A percentile compares a stretch with the other conserved stretches of the same genome.
Evolutionary conservation across 2,113 vertebrate genomes (phyloP).

Genomic region (Protomyctophum bolini): DNA sequence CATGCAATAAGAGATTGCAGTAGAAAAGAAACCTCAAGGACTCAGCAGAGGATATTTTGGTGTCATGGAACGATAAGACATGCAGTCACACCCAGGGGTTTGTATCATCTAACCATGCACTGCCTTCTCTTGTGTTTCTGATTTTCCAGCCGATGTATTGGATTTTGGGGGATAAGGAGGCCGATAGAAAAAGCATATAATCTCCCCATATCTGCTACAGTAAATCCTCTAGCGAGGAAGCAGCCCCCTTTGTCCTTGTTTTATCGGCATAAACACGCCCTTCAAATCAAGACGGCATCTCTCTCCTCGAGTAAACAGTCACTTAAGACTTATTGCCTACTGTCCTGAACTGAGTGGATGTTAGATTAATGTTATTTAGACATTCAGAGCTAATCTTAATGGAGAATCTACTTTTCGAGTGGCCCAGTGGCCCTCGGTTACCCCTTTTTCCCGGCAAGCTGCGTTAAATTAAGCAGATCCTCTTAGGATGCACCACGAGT

Average conservation of each 20-base stretch:
- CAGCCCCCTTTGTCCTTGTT: slow-evolving; percentile 24
- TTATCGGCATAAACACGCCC: slow-evolving; percentile 41
- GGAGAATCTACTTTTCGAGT: not conserved
- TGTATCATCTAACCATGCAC: slow-evolving; percentile 37
- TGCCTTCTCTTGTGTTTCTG: slow-evolving; percentile 30
- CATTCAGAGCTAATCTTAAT: slow-evolving; percentile 1
- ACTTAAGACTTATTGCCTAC: slow-evolving; percentile 48
- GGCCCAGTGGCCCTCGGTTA: no score
- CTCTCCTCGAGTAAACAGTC: slow-evolving; percentile 51
- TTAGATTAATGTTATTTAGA: not conserved
- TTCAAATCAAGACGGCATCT: slow-evolving; percentile 51
- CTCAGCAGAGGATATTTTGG: not conserved
- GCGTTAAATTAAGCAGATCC: no score
- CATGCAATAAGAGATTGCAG: not conserved
- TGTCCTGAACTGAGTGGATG: slow-evolving; percentile 16
- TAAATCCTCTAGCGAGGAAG: slow-evolving; percentile 15
- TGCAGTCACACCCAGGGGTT: slow-evolving; percentile 18
- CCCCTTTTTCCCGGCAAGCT: no score
- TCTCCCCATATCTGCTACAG: slow-evolving; percentile 12
- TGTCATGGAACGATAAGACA: slow-evolving; percentile 34
- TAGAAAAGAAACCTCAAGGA: not conserved
- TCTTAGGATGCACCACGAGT: no score
- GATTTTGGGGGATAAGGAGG: slow-evolving; percentile 26
- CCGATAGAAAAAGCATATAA: slow-evolving; percentile 24
- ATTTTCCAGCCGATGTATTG: slow-evolving; percentile 21